Conservation (phyloP, 2,113 vertebrate species). For the Mobula hypostoma region DNA sequence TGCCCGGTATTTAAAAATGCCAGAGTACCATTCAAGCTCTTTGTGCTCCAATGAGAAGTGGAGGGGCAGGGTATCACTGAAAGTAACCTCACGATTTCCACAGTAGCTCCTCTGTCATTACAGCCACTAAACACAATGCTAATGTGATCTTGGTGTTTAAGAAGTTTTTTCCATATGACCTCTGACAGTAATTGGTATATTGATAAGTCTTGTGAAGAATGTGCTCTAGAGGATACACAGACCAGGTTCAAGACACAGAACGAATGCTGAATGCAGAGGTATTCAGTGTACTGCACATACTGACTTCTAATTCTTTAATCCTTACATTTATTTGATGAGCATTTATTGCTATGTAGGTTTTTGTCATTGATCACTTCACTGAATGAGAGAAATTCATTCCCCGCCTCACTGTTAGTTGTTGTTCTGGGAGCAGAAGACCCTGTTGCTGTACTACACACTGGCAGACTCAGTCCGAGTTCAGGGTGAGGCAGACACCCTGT, state of each 20-base stretch:
- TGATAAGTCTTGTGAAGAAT: background rate
- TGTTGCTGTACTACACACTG: background rate
- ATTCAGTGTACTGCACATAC: background rate
- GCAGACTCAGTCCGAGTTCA: constrained; percentile 67
- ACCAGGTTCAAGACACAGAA: no score
- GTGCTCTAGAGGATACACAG: background rate
- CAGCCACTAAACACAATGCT: background rate
- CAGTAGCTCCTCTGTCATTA: no score
- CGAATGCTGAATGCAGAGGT: background rate
- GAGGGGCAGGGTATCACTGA: no score
- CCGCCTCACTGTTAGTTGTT: background rate
- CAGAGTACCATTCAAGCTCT: background rate
- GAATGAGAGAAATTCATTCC: background rate
- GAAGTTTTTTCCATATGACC: background rate
- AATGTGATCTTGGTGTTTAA: background rate
- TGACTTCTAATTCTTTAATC: background rate
- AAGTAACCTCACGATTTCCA: no score
- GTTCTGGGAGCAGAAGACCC: background rate
- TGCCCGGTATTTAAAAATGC: background rate
- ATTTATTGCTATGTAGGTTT: background rate
- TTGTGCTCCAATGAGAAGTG: background rate
- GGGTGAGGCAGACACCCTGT: constrained; percentile 78
- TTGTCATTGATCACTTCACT: background rate
- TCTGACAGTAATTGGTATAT: background rate
- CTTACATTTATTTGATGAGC: background rate